Base-by-base conservation (phyloP, 2,797 vertebrate genomes). In the Sphenodon punctatus region DNA sequence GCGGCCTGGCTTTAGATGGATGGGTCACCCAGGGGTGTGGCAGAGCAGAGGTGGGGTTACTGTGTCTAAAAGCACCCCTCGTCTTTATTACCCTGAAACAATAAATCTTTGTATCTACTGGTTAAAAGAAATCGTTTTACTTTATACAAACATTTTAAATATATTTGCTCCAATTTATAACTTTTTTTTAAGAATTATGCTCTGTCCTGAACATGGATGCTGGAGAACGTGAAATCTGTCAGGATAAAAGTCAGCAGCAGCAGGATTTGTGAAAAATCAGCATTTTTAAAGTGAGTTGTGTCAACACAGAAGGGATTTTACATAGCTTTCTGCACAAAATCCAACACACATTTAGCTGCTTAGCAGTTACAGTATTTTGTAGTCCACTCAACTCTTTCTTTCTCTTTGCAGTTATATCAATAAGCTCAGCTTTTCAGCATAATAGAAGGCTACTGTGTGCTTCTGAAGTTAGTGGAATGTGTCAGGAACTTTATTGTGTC, bases 401-500 rank as follows among this genome's bases (percentile, higher is more conserved):
- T 69, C 10, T 17, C 73, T 76, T 76, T 49, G 55, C 10, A 68
- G 4, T 55, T 73, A 5, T 22, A 56, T 39, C 27, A 66, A 20
- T 81, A 85, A 70, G 6, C 16, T 86, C 49, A 63, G 41, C 58
- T 89, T 75, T 49, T 76, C 59, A 74, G 0, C 63, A 60, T 30
- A 78, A 42, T 69, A 75, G 69, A 60, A 48, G 8, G 45, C n/a
- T 85, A 53, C 63, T 82, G 32, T 60, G 11, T 80, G 64, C 39
- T 69, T 84, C 60, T 86, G 32, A 87, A n/a, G n/a, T n/a, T n/a
- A 84, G 64, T 69, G 82, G 73, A 88, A 70, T 46, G 59, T 51
- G 10, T 59, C 87, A 74, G 83, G 88, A 92, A 91, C 25, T 58
- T 70, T 58, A 49, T 25, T 48, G 23, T 41, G 58, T 53, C 41